phyloP scores from a whole-genome alignment of 2,888 invertebrate genomes.

The Prionchulus punctatus region DNA sequence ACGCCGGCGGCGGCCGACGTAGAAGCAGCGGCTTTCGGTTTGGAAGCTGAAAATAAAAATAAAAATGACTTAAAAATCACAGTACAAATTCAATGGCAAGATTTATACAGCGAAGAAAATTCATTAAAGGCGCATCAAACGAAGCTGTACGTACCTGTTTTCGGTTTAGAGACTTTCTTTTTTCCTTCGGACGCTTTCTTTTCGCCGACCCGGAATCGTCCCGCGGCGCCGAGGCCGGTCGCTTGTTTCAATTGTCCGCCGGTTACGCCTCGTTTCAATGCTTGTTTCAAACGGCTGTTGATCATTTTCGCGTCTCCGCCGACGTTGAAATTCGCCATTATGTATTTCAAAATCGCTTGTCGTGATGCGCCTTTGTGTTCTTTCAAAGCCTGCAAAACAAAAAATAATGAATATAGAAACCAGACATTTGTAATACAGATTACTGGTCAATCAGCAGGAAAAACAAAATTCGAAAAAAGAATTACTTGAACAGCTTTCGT shows the following conservation, averaged over 20 bases:
- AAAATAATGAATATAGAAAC: not conserved
- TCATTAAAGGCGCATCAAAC: not conserved
- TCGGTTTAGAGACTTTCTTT: conserved; percentile 2
- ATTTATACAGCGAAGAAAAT: too few relatives aligned
- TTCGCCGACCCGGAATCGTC: conserved; percentile 4
- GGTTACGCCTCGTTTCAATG: conserved; percentile 28
- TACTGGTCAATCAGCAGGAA: too few relatives aligned
- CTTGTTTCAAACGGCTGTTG: conserved; percentile 30
- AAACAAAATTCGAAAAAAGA: too few relatives aligned
- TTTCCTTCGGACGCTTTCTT: not conserved
- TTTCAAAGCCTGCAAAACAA: conserved; percentile 21
- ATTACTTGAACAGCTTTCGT: conserved; percentile 2
- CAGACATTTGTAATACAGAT: too few relatives aligned
- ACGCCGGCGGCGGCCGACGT: not conserved
- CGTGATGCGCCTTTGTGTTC: conserved; percentile 36
- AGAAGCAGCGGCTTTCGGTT: not conserved
- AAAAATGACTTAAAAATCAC: too few relatives aligned
- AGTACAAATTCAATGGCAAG: too few relatives aligned
- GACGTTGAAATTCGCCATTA: conserved; percentile 33
- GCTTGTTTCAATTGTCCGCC: conserved; percentile 29
- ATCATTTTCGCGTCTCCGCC: conserved; percentile 26
- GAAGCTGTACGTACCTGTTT: not conserved
- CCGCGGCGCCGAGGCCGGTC: conserved; percentile 15
- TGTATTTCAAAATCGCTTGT: conserved; percentile 36
- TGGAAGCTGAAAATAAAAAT: not conserved